phyloP scores from a whole-genome alignment of 2,113 vertebrate genomes.

The Pristiophorus japonicus region DNA sequence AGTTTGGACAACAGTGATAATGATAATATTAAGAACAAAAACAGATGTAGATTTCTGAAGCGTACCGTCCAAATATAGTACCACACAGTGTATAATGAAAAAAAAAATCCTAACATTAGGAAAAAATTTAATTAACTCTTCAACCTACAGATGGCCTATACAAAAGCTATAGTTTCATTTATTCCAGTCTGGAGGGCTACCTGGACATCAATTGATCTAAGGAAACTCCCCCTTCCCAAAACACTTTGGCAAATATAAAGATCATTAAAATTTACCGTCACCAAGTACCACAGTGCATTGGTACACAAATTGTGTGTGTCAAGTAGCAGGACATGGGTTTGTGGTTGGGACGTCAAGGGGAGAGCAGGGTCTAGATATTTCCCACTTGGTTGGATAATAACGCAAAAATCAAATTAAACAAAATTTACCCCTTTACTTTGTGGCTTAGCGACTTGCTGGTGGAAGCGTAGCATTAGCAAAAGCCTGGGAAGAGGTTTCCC shows the following conservation, averaged over 20 bases:
- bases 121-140: constrained; percentile 26
- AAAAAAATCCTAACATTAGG: constrained; percentile 31
- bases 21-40: constrained; percentile 31
- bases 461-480: not conserved
- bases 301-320: not conserved
- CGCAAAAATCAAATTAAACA: not conserved
- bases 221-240: not conserved
- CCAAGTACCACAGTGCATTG: not conserved
- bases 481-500: not conserved
- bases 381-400: not conserved
- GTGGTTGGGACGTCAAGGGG: not conserved
- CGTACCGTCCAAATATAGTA: constrained; percentile 25
- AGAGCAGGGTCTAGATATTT: not conserved
- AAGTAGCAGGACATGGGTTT: not conserved
- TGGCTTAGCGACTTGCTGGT: not conserved
- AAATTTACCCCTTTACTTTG: no score
- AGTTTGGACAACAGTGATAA: constrained; percentile 33
- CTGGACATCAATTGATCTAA: not conserved
- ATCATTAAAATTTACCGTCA: not conserved
- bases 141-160: not conserved
- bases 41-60: constrained; percentile 27
- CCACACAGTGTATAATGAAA: constrained; percentile 29
- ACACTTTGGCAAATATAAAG: not conserved
- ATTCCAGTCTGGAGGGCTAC: not conserved
- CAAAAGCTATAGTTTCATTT: constrained; percentile 8